Evolutionary conservation across 2,888 invertebrate genomes (phyloP).

Genomic region (Sphaerophoria rueppellii): DNA sequence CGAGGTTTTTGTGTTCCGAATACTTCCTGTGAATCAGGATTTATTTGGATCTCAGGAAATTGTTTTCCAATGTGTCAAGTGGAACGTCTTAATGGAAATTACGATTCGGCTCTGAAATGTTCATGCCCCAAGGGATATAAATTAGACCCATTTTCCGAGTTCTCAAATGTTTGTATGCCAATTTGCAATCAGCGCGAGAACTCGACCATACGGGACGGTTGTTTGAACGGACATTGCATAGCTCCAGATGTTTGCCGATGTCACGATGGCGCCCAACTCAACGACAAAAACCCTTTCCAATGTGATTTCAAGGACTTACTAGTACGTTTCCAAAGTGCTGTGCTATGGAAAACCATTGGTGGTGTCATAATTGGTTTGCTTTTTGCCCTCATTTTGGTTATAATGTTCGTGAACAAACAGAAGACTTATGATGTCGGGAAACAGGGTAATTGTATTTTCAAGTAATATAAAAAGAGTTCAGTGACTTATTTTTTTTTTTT

Average conservation of each 20-base stretch:
- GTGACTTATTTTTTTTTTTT: background rate
- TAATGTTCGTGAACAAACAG: background rate
- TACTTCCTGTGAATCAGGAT: slow-evolving; percentile 32
- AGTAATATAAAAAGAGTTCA: background rate
- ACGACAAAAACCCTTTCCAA: background rate
- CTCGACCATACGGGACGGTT: slow-evolving; percentile 75
- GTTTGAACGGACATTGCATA: slow-evolving; percentile 79
- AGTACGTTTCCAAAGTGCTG: background rate
- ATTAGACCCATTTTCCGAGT: slow-evolving; percentile 70
- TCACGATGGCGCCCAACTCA: slow-evolving; percentile 77
- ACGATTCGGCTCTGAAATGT: slow-evolving; percentile 75
- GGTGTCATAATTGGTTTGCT: background rate
- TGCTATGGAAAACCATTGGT: background rate
- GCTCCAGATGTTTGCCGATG: slow-evolving; percentile 83
- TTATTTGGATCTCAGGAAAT: background rate
- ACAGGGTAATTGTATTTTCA: background rate
- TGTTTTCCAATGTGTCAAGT: slow-evolving; percentile 79
- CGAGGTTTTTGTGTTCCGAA: slow-evolving; percentile 22
- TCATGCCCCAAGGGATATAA: slow-evolving; percentile 74
- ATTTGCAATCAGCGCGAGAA: slow-evolving; percentile 32
- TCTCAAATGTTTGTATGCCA: slow-evolving; percentile 29
- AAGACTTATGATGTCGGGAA: background rate
- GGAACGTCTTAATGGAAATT: slow-evolving; percentile 78
- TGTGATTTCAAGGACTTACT: background rate
- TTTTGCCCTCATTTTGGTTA: background rate